Percentiles rank a stretch among this genome's conserved stretches.
Conservation (phyloP, 2,797 vertebrate species). For the Sarcoramphus papa region DNA sequence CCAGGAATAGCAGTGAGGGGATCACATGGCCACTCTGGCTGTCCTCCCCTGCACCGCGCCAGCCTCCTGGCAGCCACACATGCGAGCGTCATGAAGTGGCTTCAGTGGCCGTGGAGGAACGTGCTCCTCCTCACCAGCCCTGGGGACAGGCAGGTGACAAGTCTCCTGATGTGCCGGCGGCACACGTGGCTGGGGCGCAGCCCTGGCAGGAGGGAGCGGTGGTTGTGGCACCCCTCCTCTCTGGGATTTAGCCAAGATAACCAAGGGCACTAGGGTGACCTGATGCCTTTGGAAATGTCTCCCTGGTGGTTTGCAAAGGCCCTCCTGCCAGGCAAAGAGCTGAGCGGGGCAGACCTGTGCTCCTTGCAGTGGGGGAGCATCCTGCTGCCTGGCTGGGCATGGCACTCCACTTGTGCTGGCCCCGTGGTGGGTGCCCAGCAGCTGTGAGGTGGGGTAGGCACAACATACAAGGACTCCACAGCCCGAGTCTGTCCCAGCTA, state of each 20-base stretch:
- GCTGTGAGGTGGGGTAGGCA: neutral
- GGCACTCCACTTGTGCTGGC: neutral
- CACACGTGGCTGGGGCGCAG: fast-evolving
- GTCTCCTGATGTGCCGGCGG: neutral
- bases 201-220: neutral
- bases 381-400: neutral
- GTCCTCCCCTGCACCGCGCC: neutral
- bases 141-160: neutral
- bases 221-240: neutral
- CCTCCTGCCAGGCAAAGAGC: neutral
- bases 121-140: neutral
- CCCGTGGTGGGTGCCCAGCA: neutral
- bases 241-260: neutral
- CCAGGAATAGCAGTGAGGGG: conserved; percentile 17
- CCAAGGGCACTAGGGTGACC: neutral
- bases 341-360: neutral
- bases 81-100: neutral
- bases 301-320: neutral
- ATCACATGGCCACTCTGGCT: conserved; percentile 47
- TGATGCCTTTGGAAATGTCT: neutral
- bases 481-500: neutral
- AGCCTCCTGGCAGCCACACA: neutral
- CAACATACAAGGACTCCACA: neutral
- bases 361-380: neutral
- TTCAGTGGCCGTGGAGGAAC: neutral